Percentiles rank a stretch among this genome's conserved stretches.
Conservation (phyloP, 92 coral and sea anemone species). For the Actinernus sp. region DNA sequence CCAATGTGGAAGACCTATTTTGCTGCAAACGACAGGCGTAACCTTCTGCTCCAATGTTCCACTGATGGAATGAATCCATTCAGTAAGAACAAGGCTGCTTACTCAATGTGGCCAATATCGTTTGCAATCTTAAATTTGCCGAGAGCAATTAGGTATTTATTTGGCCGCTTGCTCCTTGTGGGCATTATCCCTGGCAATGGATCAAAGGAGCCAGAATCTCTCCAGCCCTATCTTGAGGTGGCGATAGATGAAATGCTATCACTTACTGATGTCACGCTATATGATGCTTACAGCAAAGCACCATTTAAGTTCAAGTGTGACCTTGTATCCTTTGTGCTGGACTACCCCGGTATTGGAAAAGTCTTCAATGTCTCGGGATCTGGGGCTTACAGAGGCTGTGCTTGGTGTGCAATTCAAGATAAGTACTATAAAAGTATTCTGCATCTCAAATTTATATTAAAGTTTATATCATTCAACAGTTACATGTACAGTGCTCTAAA, state of each 20-base stretch:
- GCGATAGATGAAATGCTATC: constrained; percentile 6
- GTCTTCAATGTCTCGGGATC: constrained; percentile 7
- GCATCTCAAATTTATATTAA: no score
- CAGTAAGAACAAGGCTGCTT: constrained; percentile 15
- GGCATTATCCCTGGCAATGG: constrained; percentile 25
- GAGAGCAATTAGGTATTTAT: constrained; percentile 12
- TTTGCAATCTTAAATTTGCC: constrained; percentile 24
- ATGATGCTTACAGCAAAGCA: constrained; percentile 21
- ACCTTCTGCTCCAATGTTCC: constrained; percentile 20
- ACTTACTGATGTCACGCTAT: neutral
- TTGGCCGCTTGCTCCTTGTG: constrained; percentile 27
- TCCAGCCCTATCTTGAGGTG: constrained; percentile 36
- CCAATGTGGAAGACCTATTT: constrained; percentile 14
- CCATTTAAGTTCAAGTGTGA: constrained; percentile 9
- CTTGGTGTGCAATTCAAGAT: no score
- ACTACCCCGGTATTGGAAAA: constrained; percentile 25
- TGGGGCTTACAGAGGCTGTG: constrained; percentile 10
- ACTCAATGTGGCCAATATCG: constrained; percentile 50
- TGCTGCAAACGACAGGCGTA: neutral
- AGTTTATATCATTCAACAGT: no score
- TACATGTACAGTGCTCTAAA: no score
- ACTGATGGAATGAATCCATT: constrained; percentile 30
- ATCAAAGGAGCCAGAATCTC: neutral
- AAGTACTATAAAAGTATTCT: no score
- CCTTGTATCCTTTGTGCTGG: constrained; percentile 7